Conservation (phyloP, 2,113 vertebrate genomes). For the Nyctereutes procyonoides region DNA sequence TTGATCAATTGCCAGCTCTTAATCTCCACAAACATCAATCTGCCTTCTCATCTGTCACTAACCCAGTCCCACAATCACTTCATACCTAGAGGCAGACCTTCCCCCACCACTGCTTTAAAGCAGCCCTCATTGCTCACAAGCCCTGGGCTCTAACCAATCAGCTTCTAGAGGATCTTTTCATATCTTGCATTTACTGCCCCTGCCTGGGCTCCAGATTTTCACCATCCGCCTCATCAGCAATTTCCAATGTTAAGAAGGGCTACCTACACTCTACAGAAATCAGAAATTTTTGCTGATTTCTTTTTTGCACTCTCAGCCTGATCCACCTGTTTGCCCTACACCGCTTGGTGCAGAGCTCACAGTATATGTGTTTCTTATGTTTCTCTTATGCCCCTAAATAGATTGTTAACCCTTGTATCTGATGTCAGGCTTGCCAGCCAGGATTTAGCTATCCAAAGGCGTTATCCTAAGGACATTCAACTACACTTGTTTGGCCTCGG, state of each 20-base stretch:
- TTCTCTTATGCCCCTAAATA: not conserved
- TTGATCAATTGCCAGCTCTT: not conserved
- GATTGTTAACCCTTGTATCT: not conserved
- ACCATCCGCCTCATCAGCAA: not conserved
- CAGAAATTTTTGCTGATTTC: not conserved
- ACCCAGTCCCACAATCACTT: not conserved
- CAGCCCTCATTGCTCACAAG: not conserved
- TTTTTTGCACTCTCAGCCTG: not conserved
- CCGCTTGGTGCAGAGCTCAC: not conserved
- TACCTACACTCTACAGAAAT: not conserved
- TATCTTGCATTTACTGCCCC: not conserved
- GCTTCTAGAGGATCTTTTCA: not conserved
- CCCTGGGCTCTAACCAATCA: not conserved
- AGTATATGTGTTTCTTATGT: not conserved
- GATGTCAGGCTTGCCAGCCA: not conserved
- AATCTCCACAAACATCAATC: not conserved
- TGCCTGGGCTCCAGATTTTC: not conserved
- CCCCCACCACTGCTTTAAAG: not conserved
- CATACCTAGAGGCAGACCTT: not conserved
- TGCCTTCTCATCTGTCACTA: not conserved
- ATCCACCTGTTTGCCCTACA: not conserved
- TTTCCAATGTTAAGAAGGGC: not conserved
- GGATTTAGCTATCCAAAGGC: not conserved
- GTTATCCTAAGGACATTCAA: not conserved
- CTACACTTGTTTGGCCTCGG: not conserved